phyloP scores from a whole-genome alignment of 2,888 invertebrate genomes.

The Tipula unca region DNA sequence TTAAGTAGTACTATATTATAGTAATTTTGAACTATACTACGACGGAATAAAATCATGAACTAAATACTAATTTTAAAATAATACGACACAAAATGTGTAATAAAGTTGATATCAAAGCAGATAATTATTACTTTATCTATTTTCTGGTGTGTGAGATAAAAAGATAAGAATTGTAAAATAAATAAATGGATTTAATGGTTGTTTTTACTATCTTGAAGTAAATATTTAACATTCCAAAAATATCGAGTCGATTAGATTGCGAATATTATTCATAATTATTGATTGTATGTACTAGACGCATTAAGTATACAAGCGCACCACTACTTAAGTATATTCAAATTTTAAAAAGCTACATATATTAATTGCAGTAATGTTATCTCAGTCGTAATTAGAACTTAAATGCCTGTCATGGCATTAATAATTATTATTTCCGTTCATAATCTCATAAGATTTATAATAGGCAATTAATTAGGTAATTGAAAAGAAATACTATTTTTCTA shows the following conservation, averaged over 20 bases:
- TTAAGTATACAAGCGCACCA: no score
- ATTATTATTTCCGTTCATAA: no score
- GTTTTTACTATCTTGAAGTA: not conserved
- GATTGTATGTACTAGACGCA: not conserved
- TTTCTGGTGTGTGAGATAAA: not conserved
- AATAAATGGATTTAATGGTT: not conserved
- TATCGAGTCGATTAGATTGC: not conserved
- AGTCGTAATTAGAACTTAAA: no score
- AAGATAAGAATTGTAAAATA: not conserved
- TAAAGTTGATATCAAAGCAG: not conserved
- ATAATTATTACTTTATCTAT: not conserved
- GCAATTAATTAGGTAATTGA: no score
- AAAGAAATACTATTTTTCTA: no score
- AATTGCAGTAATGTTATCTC: no score
- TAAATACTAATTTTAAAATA: not conserved
- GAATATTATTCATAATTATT: not conserved
- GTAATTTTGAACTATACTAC: not conserved
- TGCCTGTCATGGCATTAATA: no score
- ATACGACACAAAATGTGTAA: not conserved
- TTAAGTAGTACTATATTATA: not conserved
- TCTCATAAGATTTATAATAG: no score
- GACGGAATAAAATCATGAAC: not conserved
- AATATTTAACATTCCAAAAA: conserved; percentile 8
- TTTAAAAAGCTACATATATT: no score
- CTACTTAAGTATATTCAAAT: no score